These are phyloP conservation scores for Origma solitaria DNA, from an alignment of 2,113 vertebrate genomes.

Conservation along the genomic window DNA sequence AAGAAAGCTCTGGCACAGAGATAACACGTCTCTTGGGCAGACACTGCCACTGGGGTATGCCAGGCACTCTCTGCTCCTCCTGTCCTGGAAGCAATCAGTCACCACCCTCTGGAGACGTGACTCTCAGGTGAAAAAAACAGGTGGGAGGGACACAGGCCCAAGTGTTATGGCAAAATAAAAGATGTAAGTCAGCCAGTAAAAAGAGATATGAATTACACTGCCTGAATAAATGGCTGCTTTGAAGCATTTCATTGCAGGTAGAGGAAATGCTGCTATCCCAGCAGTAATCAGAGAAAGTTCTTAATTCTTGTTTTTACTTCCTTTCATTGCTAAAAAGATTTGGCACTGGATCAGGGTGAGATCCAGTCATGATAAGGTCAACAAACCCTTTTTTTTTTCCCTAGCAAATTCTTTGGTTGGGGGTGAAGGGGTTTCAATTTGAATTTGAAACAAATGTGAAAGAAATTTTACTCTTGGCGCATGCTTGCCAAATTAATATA, in stretches of 20 bases:
- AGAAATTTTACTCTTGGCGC: background rate
- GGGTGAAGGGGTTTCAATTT: background rate
- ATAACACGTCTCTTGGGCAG: background rate
- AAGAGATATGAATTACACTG: background rate
- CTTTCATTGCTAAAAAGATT: conserved; percentile 11
- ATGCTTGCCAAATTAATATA: conserved; percentile 22
- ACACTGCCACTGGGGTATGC: fast-evolving
- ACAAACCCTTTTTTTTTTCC: background rate
- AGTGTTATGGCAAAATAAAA: background rate
- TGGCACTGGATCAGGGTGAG: background rate
- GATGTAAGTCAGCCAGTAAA: background rate
- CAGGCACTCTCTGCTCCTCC: background rate
- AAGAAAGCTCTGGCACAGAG: background rate
- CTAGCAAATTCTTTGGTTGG: background rate
- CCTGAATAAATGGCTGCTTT: conserved; percentile 36
- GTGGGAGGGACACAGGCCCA: background rate
- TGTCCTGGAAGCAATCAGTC: background rate
- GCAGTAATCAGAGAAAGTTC: conserved; percentile 36
- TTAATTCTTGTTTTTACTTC: conserved; percentile 39
- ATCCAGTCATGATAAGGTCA: conserved; percentile 26
- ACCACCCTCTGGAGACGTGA: background rate
- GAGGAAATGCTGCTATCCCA: background rate
- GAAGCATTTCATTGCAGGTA: conserved; percentile 12
- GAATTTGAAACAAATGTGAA: conserved; percentile 37
- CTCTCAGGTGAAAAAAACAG: background rate